A percentile compares a stretch with the other conserved stretches of the same genome.
These are phyloP conservation scores for Chymomyza procnemis DNA, from an alignment of 2,888 invertebrate species.

Conservation along the genomic window DNA sequence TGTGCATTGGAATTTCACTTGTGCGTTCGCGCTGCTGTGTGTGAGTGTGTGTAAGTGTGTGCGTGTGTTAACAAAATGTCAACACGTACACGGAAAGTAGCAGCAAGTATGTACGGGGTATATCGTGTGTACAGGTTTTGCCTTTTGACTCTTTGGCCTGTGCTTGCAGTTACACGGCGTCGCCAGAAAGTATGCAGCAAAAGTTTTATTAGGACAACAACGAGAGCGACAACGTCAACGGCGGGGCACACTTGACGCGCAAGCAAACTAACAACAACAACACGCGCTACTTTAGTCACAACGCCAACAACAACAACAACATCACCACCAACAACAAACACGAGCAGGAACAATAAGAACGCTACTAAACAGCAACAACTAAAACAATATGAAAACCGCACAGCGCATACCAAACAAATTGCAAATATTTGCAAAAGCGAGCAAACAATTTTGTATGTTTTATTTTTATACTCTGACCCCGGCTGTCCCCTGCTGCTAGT, in stretches of 20 bases:
- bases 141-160: not conserved
- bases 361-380: constrained; percentile 27
- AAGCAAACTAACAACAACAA: not conserved
- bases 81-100: not conserved
- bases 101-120: not conserved
- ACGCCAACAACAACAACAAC: constrained; percentile 15
- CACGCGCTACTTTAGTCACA: not conserved
- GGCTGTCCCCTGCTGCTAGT: too few relatives aligned
- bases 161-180: not conserved
- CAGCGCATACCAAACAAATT: constrained; percentile 47
- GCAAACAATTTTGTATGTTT: constrained; percentile 31
- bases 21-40: too few relatives aligned
- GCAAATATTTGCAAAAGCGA: constrained; percentile 50
- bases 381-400: constrained; percentile 20
- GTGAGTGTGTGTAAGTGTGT: too few relatives aligned
- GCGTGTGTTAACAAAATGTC: too few relatives aligned
- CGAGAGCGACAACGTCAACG: constrained; percentile 12
- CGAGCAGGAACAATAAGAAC: constrained; percentile 1
- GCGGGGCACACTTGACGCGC: constrained; percentile 9
- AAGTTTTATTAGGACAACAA: constrained; percentile 14
- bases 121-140: not conserved
- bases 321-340: constrained; percentile 10
- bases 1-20: not conserved
- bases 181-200: constrained; percentile 6
- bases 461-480: not conserved